Percentiles rank a stretch among this genome's conserved stretches.
Evolutionary conservation across 2,888 invertebrate genomes (phyloP).

Genomic region (Folsomia manolachei): DNA sequence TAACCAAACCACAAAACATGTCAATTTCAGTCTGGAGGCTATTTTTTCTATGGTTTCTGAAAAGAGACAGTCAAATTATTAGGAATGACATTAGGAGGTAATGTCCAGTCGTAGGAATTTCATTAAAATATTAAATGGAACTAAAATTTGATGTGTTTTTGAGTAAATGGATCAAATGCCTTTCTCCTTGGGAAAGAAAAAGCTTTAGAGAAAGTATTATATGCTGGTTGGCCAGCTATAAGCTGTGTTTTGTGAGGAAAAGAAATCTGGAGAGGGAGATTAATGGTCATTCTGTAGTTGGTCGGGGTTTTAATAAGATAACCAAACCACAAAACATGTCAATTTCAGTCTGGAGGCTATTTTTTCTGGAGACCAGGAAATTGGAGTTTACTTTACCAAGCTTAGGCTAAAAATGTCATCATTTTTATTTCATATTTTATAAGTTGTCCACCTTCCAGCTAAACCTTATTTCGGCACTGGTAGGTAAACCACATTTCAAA

Average conservation of each 20-base stretch:
- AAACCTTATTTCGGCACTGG: no score
- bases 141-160: no score
- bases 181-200: no score
- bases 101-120: no score
- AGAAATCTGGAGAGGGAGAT: conserved; percentile 1
- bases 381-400: neutral
- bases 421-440: conserved; percentile 10
- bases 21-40: conserved; percentile 1
- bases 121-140: no score
- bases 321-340: conserved; percentile 1
- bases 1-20: conserved; percentile 1
- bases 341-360: conserved; percentile 1
- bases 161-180: no score
- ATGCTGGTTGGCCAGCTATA: no score
- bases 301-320: neutral
- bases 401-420: conserved; percentile 5
- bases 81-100: no score
- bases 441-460: no score
- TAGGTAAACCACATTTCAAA: neutral
- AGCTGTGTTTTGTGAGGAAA: no score
- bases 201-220: no score
- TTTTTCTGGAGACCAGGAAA: neutral
- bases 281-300: neutral
- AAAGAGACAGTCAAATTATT: no score
- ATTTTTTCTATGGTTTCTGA: neutral